Conservation (phyloP, 2,797 vertebrate species). For the Meda fulgida region DNA sequence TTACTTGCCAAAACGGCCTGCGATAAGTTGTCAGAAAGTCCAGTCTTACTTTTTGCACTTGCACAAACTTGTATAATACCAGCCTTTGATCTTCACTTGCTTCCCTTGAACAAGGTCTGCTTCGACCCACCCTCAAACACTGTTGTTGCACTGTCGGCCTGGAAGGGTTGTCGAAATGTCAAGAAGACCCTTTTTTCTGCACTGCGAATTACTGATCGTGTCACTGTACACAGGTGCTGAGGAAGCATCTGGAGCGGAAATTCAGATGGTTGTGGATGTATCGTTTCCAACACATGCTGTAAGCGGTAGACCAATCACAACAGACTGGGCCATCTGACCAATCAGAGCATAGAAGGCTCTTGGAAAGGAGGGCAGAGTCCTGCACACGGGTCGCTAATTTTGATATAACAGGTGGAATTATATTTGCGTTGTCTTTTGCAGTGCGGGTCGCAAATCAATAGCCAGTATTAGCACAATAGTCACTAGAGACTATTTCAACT, state of each 20-base stretch:
- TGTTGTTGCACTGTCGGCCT: neutral
- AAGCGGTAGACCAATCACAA: neutral
- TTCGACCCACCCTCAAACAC: neutral
- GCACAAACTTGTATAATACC: neutral
- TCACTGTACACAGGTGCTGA: too few relatives aligned
- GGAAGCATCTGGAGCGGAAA: too few relatives aligned
- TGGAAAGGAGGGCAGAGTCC: too few relatives aligned
- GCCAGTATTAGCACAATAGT: too few relatives aligned
- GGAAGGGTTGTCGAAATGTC: neutral
- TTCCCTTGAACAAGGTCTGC: too few relatives aligned
- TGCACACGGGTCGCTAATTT: too few relatives aligned
- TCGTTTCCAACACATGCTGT: neutral
- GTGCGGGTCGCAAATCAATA: too few relatives aligned
- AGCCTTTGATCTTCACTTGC: neutral
- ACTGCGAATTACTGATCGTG: neutral
- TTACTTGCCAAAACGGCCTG: neutral
- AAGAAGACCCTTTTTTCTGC: neutral
- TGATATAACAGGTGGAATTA: too few relatives aligned
- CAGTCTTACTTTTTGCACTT: neutral
- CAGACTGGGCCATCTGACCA: too few relatives aligned
- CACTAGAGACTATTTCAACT: too few relatives aligned
- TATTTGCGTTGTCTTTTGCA: too few relatives aligned
- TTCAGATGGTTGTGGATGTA: neutral
- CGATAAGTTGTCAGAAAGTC: neutral
- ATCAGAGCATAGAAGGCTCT: too few relatives aligned